phyloP scores from a whole-genome alignment of 2,797 vertebrate species.

The Amblyopsis hoosieri region DNA sequence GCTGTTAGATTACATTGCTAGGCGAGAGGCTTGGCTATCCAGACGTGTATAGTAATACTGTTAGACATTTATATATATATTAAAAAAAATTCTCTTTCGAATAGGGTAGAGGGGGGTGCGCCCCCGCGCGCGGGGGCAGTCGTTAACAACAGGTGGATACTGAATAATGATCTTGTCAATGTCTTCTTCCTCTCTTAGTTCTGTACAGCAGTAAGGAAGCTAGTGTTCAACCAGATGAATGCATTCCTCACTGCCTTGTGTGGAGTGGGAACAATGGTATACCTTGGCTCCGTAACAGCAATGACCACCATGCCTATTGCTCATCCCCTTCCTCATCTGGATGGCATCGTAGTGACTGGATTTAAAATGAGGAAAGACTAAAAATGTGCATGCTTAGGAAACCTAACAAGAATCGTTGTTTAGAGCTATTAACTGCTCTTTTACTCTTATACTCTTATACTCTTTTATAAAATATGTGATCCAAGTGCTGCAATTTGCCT shows the following conservation, averaged over 20 bases:
- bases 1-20: too few species aligned
- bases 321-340: slow-evolving; percentile 91
- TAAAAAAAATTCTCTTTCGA: too few species aligned
- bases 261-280: slow-evolving; percentile 77
- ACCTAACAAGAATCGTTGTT: slow-evolving; percentile 7
- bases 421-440: slow-evolving; percentile 4
- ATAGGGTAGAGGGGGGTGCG: too few species aligned
- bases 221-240: slow-evolving; percentile 88
- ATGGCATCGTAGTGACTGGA: slow-evolving; percentile 85
- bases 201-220: slow-evolving; percentile 88
- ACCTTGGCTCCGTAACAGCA: slow-evolving; percentile 77
- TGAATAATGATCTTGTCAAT: too few species aligned
- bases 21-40: too few species aligned
- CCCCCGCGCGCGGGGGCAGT: too few species aligned
- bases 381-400: background rate
- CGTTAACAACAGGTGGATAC: too few species aligned
- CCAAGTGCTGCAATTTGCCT: too few species aligned
- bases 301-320: slow-evolving; percentile 79
- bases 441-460: too few species aligned
- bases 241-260: slow-evolving; percentile 82
- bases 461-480: too few species aligned
- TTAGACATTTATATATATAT: too few species aligned
- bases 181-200: slow-evolving; percentile 77
- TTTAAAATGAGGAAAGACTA: slow-evolving; percentile 26
- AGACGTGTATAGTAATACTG: too few species aligned